These are phyloP conservation scores for Astur gentilis DNA, from an alignment of 2,113 vertebrate genomes.

Conservation along the genomic window DNA sequence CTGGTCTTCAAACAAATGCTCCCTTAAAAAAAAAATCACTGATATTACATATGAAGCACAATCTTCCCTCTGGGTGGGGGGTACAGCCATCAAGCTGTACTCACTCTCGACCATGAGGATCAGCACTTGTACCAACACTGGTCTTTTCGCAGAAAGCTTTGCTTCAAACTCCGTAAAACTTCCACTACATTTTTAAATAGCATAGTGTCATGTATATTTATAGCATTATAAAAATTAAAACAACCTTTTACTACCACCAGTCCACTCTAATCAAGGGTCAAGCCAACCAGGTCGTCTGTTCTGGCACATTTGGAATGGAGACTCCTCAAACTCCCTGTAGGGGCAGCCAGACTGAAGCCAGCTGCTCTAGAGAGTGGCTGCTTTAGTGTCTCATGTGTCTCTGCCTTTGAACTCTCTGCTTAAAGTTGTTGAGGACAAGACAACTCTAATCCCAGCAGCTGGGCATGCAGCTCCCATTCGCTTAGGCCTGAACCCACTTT, in stretches of 20 bases:
- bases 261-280: neutral
- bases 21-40: neutral
- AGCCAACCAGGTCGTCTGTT: neutral
- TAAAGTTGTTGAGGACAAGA: neutral
- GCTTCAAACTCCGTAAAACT: neutral
- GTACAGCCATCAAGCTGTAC: neutral
- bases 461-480: neutral
- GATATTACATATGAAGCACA: neutral
- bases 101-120: fast-evolving
- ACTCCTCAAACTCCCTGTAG: neutral
- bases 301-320: neutral
- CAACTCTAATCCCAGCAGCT: neutral
- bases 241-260: neutral
- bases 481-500: neutral
- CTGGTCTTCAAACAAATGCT: neutral
- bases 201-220: neutral
- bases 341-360: neutral
- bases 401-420: neutral
- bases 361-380: neutral
- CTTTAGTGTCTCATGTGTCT: neutral
- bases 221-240: neutral
- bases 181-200: neutral
- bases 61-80: neutral
- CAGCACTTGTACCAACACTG: neutral
- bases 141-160: neutral